Evolutionary conservation across 2,113 vertebrate species (phyloP).

Genomic region (Myanophis thanlyinensis): DNA sequence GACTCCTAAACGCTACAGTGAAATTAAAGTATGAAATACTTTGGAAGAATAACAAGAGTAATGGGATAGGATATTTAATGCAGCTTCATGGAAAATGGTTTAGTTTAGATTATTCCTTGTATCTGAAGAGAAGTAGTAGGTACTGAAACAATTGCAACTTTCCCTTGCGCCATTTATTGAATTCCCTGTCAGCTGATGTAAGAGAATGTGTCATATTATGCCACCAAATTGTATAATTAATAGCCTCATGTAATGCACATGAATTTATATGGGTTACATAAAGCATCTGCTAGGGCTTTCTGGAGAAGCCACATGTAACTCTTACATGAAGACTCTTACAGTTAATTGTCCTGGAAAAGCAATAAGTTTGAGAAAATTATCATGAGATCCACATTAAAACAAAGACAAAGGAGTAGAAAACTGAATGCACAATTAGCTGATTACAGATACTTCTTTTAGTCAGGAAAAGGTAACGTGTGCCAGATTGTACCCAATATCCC

Average conservation of each 20-base stretch:
- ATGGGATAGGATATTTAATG: neutral
- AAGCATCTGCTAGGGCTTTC: neutral
- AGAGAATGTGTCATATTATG: neutral
- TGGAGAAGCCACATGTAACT: neutral
- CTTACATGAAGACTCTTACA: neutral
- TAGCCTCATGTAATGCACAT: neutral
- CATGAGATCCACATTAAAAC: neutral
- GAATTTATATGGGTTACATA: neutral
- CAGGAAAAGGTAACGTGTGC: neutral
- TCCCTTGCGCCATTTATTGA: neutral
- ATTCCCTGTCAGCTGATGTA: neutral
- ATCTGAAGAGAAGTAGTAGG: neutral
- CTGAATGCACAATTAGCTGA: neutral
- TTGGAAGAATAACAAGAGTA: neutral
- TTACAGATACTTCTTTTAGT: neutral
- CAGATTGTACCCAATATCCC: neutral
- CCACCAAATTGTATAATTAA: neutral
- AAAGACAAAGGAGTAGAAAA: neutral
- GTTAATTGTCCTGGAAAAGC: neutral
- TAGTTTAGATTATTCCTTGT: neutral
- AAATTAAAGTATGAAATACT: neutral
- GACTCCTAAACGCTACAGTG: neutral
- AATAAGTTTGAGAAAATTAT: neutral
- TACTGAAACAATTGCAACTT: neutral
- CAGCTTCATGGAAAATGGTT: neutral